Conservation (phyloP, 2,888 invertebrate species). For the Drosophila dives region DNA sequence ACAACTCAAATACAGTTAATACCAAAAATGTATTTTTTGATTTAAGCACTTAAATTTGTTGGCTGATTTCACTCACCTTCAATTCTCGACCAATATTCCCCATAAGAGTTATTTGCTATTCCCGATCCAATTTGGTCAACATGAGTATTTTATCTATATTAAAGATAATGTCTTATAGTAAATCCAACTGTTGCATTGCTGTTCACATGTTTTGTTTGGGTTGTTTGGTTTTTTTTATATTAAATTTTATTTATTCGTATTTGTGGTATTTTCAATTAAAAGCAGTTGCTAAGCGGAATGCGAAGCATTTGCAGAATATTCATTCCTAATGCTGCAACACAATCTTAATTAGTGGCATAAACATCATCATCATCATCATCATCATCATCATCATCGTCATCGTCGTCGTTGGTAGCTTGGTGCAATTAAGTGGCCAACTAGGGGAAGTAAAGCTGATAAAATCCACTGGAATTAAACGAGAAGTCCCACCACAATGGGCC, state of each 20-base stretch:
- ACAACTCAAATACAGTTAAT: background rate
- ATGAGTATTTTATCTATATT: too few species aligned
- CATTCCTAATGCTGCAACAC: slow-evolving; percentile 29
- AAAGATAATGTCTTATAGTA: background rate
- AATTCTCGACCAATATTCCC: too few species aligned
- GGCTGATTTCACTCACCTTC: background rate
- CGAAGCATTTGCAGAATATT: slow-evolving; percentile 13
- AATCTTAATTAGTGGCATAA: slow-evolving; percentile 38
- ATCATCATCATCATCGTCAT: background rate
- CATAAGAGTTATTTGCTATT: background rate
- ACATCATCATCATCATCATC: slow-evolving; percentile 3
- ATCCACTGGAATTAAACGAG: background rate
- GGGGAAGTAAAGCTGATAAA: background rate
- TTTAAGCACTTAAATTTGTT: background rate
- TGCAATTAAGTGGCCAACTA: slow-evolving; percentile 43
- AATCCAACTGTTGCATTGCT: slow-evolving; percentile 3
- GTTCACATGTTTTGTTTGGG: background rate
- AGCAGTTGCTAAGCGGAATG: slow-evolving; percentile 6
- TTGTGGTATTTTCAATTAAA: slow-evolving; percentile 44
- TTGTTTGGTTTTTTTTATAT: background rate
- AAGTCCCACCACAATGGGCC: background rate
- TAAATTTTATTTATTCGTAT: background rate
- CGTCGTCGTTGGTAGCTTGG: slow-evolving; percentile 19
- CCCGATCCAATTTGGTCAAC: background rate
- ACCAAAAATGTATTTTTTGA: background rate